These are phyloP conservation scores for Pyrochroa serraticornis DNA, from an alignment of 2,888 invertebrate genomes.

Conservation along the genomic window DNA sequence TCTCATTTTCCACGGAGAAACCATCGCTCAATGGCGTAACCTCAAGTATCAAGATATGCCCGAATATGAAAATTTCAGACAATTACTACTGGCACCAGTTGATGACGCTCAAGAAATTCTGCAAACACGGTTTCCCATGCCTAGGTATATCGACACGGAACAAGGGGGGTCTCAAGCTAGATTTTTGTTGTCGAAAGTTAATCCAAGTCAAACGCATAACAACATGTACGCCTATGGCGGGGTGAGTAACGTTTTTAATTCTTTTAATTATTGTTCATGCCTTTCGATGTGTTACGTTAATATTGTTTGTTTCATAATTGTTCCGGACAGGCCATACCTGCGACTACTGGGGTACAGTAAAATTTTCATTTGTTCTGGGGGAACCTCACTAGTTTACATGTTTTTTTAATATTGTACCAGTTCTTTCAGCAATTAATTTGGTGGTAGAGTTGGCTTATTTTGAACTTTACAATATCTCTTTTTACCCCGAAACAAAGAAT, in stretches of 20 bases:
- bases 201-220: constrained; percentile 99
- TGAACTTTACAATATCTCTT: neutral
- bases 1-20: constrained; percentile 99
- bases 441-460: neutral
- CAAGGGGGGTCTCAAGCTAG: constrained; percentile 99
- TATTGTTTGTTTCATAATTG: constrained; percentile 21
- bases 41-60: constrained; percentile 95
- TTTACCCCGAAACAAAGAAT: neutral
- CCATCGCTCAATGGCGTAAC: constrained; percentile 96
- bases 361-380: constrained; percentile 52
- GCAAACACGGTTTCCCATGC: constrained; percentile 96
- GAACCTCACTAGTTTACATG: neutral
- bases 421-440: neutral
- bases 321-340: constrained; percentile 55
- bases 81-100: constrained; percentile 92
- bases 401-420: neutral
- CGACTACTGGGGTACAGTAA: constrained; percentile 73
- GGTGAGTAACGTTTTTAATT: constrained; percentile 64
- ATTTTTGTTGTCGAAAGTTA: constrained; percentile 97
- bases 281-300: constrained; percentile 31
- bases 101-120: constrained; percentile 98
- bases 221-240: constrained; percentile 96
- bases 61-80: constrained; percentile 97
- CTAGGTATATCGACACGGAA: constrained; percentile 98
- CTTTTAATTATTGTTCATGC: too few relatives aligned